Evolutionary conservation across 1,140 invertebrate genomes (phyloP), one percentile per base, ranked within the genome.

Genomic region (Xylocopa sonorina): DNA sequence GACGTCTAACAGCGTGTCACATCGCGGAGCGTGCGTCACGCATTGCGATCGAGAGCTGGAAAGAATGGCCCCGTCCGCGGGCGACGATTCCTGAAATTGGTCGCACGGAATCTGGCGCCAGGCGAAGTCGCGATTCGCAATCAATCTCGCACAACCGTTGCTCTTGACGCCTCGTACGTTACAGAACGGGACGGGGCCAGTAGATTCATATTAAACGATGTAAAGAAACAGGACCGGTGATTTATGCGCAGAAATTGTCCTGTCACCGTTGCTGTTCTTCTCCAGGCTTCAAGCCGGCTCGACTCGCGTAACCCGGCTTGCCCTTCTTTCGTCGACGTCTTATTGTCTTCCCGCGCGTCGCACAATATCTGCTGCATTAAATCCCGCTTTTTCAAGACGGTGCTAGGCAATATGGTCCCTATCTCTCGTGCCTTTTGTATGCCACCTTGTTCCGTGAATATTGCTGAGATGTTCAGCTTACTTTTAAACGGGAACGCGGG

Each of bases 231-330:
- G 84, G 83, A n/a, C 73, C 60, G 80, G 89, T 93, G 91, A 92
- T 93, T 92, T 93, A 92, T 93, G 90, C 86, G 91, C 90, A 86
- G 91, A 92, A 92, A 93, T 93, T 92, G 90, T 92, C 85, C 89
- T 90, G 88, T 92, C 91, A 87, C 81, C 78, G 85, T n/a, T 87
- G 71, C 84, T 81, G 86, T 81, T 88, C 87, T 86, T 87, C 83
- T n/a, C 88, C 85, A 46, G 78, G 41, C 34, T 69, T 78, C 64
- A 60, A 21, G 71, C n/a, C n/a, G 82, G 53, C 77, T 58, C n/a
- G 58, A 46, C 64, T 58, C 57, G 43, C 69, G 64, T 75, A 60
- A 74, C 69, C 41, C 62, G 60, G 38, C 72, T 78, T 87, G 67
- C 82, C 87, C 83, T 78, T 80, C 60, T 83, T 83, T 88, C 66